Base-by-base conservation (phyloP, 2,888 invertebrate species). In the Geophilus truncorum region DNA sequence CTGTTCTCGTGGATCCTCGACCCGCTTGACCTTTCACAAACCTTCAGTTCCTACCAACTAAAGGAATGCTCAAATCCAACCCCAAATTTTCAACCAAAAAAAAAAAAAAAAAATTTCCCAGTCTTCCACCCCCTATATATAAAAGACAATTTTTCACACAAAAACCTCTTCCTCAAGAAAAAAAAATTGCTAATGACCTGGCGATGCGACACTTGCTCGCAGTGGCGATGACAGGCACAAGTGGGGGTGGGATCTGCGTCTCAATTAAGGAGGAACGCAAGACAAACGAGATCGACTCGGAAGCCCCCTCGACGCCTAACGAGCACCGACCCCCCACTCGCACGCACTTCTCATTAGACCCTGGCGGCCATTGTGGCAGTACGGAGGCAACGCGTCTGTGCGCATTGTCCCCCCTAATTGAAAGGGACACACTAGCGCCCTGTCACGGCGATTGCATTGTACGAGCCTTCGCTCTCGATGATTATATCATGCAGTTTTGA, bases 401-500 rank as follows among this genome's bases (percentile, higher is more conserved):
- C 25, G 23, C 9, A 25, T 62, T 23, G 23, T 25, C 62, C 62
- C 62, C 62, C 62, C 62, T 62, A 62, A 62, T 62, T 62, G 62
- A 62, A 62, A 62, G 62, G 62, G 62, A 62, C 62, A 62, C 62
- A 62, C 62, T 62, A 62, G 62, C 62, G 25, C 62, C 62, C 62
- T 62, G 62, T 62, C 62, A 62, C 62, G 62, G 28, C 62, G 62
- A 62, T 62, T 62, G 62, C 62, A 62, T 62, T 62, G 62, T 62
- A 28, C 25, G 12, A 62, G 12, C 62, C 62, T 45, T 45, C 45
- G 45, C 45, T 45, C 45, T 45, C 45, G n/a, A 78, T 78, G 78
- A 78, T 78, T 78, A 78, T 78, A 78, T 78, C 78, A 78, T 78
- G 78, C 78, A 78, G 78, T 78, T 78, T 78, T 78, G 78, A 78